Conservation (phyloP, 2,113 vertebrate genomes). For the Clupea harengus region DNA sequence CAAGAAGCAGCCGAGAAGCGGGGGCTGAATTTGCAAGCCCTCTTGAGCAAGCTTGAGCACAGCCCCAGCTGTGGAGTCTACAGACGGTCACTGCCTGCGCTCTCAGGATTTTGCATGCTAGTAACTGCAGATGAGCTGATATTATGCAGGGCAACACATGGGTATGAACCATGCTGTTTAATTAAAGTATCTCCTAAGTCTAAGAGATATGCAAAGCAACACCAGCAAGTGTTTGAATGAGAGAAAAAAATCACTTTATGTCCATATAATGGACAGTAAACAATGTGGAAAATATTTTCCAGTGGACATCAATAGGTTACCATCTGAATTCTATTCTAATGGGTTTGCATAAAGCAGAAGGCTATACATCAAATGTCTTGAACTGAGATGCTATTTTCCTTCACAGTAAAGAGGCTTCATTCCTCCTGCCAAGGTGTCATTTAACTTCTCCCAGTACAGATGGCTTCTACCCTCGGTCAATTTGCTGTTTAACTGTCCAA, state of each 20-base stretch:
- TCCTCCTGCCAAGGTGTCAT: constrained; percentile 1
- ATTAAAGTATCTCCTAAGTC: not conserved
- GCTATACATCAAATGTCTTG: not conserved
- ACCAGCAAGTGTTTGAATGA: not conserved
- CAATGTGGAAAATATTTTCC: not conserved
- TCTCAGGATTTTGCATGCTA: not conserved
- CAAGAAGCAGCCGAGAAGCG: not conserved
- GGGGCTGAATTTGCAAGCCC: not conserved
- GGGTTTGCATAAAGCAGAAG: not conserved
- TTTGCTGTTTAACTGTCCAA: constrained; percentile 46
- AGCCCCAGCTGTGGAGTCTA: not conserved
- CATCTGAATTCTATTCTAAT: not conserved
- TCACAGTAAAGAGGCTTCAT: not conserved
- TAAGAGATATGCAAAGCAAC: not conserved
- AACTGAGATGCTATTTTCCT: not conserved
- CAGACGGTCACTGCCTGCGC: not conserved
- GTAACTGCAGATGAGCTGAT: not conserved
- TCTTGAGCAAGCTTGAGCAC: not conserved
- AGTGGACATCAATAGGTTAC: not conserved
- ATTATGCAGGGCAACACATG: constrained; percentile 1
- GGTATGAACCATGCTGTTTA: not conserved
- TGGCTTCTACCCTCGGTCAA: not conserved
- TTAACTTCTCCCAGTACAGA: not conserved
- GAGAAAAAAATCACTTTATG: not conserved
- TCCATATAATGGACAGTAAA: not conserved